Evolutionary conservation across 2,888 invertebrate species (phyloP).

Genomic region (Oconnorella tubifera): DNA sequence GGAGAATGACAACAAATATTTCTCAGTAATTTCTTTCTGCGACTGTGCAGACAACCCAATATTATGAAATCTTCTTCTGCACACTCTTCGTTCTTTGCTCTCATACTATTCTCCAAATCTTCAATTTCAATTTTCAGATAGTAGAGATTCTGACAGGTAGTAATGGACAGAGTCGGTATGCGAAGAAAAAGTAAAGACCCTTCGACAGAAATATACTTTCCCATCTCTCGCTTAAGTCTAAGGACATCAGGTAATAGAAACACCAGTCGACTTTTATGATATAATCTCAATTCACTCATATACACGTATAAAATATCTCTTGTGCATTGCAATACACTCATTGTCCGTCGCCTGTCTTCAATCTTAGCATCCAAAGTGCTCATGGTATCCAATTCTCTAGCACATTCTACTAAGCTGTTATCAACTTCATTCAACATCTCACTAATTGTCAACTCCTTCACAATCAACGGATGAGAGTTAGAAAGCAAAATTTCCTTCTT

Average conservation of each 20-base stretch:
- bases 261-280: neutral
- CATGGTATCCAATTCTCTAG: neutral
- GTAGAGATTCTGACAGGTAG: neutral
- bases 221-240: neutral
- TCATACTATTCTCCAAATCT: too few species aligned
- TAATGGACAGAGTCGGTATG: neutral
- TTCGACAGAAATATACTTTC: neutral
- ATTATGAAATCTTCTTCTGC: too few species aligned
- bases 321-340: neutral
- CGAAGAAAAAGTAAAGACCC: neutral
- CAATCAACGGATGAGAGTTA: neutral
- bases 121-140: neutral
- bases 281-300: neutral
- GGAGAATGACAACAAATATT: neutral
- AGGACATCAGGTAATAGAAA: neutral
- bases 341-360: neutral
- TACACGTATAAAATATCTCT: neutral
- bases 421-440: neutral
- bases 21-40: neutral
- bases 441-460: neutral
- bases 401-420: too few species aligned
- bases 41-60: neutral
- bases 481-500: neutral
- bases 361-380: neutral
- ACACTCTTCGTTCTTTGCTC: too few species aligned